Evolutionary conservation across 2,888 invertebrate species (phyloP), one percentile per base, ranked within the genome.

Genomic region (Caenorhabditis sp.): DNA sequence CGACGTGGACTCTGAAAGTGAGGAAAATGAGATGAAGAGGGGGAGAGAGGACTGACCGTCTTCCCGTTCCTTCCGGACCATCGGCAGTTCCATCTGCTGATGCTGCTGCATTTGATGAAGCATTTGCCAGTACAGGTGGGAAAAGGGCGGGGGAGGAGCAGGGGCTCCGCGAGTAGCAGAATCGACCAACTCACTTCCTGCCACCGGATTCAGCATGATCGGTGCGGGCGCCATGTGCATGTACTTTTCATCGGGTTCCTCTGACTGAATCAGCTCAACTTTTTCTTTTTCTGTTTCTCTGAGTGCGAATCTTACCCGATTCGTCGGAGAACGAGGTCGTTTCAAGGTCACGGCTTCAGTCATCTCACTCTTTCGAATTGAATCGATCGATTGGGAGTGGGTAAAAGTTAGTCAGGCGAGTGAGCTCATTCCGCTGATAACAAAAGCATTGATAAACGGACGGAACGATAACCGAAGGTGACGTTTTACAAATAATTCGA

Each of bases 211-310:
- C 43, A 68, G 15, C 15, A 68, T n/a, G 5, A 41, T 58, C 5
- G 50, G 68, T 26, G 37, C 30, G 4, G 45, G 9, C n/a, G n/a
- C n/a, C n/a, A 15, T 52, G 50, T 2, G 30, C 11, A 41, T 30
- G 32, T 66, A 66, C 41, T 68, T 68, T n/a, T 68, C 68, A 2
- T 68, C 68, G 2, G 68, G 68, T 20, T 68, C 68, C n/a, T 68
- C 68, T 3, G 35, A n/a, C 68, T 68, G 56, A 53, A n/a, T 11
- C 8, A 13, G 9, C n/a, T n/a, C n/a, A n/a, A n/a, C n/a, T n/a
- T n/a, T n/a, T 53, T 20, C 7, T 30, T 39, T 3, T 7, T 6
- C 8, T 20, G 24, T 37, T 43, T n/a, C 11, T 27, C 20, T 43
- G 24, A 45, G 8, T 13, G 4, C 11, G 35, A 39, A 26, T 20